Evolutionary conservation across 2,113 vertebrate species (phyloP).

Genomic region (Tyto alba): DNA sequence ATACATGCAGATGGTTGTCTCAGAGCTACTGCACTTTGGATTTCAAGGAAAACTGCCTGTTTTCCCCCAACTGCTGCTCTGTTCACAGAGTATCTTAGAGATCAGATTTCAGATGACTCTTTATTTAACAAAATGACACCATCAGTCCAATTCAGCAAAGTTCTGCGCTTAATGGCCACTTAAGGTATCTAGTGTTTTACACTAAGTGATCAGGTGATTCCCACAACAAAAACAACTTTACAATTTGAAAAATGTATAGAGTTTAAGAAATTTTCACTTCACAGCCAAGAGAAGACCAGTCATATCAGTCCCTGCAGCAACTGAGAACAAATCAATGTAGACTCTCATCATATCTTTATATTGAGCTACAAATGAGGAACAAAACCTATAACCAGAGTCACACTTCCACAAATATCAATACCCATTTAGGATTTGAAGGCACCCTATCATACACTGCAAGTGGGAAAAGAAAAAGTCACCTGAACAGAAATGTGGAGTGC

Average conservation of each 20-base stretch:
- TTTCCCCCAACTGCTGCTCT: not conserved
- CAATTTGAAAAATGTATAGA: not conserved
- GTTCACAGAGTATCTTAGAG: not conserved
- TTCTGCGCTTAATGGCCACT: not conserved
- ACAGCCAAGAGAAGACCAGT: not conserved
- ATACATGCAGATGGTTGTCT: not conserved
- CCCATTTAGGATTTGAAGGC: not conserved
- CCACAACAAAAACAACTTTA: not conserved
- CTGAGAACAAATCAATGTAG: not conserved
- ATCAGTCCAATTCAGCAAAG: not conserved
- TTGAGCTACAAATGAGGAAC: not conserved
- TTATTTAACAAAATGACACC: not conserved
- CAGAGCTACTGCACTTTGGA: not conserved
- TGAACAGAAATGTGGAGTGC: not conserved
- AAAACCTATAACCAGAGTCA: not conserved
- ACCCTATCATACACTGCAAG: not conserved
- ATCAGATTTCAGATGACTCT: not conserved
- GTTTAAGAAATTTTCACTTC: not conserved
- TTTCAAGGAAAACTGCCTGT: conserved; percentile 18
- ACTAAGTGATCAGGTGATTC: not conserved
- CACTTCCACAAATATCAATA: not conserved
- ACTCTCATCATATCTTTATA: not conserved
- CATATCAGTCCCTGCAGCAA: not conserved
- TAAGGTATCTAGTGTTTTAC: not conserved
- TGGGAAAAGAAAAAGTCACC: not conserved